phyloP scores from a whole-genome alignment of 2,888 invertebrate genomes.

The Morinoia aosen region DNA sequence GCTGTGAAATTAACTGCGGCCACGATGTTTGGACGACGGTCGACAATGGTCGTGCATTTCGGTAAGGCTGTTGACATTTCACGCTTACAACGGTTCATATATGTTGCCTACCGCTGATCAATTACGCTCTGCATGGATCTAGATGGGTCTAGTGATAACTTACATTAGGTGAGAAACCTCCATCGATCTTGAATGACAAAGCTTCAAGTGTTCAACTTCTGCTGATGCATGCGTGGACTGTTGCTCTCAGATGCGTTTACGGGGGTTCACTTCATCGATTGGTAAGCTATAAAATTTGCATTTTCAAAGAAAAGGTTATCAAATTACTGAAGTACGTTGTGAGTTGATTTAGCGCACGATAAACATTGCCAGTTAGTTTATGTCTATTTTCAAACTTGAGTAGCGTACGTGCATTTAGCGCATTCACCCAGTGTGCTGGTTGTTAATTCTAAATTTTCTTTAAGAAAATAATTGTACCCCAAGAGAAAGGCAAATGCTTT shows the following conservation, averaged over 20 bases:
- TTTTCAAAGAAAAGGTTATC: not conserved
- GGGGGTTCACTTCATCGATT: not conserved
- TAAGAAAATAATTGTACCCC: too few relatives aligned
- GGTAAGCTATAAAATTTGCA: not conserved
- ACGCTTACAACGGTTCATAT: not conserved
- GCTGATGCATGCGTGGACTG: not conserved
- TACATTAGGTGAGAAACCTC: not conserved
- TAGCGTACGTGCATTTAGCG: not conserved
- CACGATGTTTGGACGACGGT: not conserved
- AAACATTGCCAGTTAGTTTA: not conserved
- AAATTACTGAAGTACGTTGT: not conserved
- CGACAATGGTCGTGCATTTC: not conserved
- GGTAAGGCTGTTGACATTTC: not conserved
- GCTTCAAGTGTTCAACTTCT: not conserved
- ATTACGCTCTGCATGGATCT: not conserved
- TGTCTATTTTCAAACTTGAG: not conserved
- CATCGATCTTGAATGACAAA: not conserved
- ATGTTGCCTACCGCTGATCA: not conserved
- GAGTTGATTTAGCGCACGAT: not conserved
- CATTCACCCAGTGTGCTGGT: too few relatives aligned
- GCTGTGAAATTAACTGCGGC: not conserved
- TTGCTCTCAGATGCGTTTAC: not conserved
- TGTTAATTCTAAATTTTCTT: too few relatives aligned
- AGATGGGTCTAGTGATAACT: not conserved
- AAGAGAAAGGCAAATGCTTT: too few relatives aligned